phyloP scores from a whole-genome alignment of 2,797 vertebrate genomes.

The Myotis vivesi region DNA sequence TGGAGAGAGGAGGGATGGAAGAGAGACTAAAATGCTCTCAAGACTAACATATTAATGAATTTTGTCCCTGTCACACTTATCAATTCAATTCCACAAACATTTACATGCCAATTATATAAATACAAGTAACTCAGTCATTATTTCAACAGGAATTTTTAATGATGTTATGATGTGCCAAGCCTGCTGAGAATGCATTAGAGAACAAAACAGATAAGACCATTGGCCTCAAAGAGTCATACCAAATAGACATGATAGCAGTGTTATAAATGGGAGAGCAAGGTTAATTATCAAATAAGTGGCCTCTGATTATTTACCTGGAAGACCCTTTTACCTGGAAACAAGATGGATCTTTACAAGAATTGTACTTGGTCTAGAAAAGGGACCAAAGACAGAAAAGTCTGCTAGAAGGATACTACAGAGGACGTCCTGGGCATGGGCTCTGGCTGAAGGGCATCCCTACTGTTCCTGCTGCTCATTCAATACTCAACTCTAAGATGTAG shows the following conservation, averaged over 20 bases:
- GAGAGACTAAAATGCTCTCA: not conserved
- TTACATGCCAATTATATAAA: not conserved
- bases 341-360: not conserved
- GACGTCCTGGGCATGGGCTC: not conserved
- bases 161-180: not conserved
- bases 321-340: not conserved
- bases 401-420: not conserved
- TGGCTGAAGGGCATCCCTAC: fast-evolving
- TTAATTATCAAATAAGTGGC: not conserved
- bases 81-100: not conserved
- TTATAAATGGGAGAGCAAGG: fast-evolving
- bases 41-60: not conserved
- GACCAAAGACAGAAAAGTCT: not conserved
- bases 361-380: not conserved
- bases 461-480: not conserved
- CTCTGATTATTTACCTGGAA: not conserved
- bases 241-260: not conserved
- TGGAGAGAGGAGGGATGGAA: not conserved
- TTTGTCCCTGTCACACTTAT: not conserved
- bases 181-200: not conserved
- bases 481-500: not conserved
- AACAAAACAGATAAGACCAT: not conserved
- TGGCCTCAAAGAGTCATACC: not conserved
- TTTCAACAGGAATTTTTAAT: not conserved
- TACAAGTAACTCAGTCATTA: not conserved